phyloP scores from a whole-genome alignment of 2,797 vertebrate species.

The Lindbergichthys nudifrons region DNA sequence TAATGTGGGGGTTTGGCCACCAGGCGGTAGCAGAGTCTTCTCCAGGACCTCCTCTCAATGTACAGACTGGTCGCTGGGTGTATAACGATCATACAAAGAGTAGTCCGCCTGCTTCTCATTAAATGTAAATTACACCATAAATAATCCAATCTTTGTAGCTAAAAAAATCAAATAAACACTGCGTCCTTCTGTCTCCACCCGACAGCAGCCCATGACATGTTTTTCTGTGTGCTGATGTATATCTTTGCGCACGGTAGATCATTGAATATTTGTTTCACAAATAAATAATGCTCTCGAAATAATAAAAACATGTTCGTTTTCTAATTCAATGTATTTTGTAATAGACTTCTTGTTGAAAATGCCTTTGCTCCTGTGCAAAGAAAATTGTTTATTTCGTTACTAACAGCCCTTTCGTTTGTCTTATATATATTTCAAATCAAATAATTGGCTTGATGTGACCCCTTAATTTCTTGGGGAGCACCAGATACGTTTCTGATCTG shows the following conservation, averaged over 20 bases:
- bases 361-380: background rate
- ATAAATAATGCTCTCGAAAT: slow-evolving; percentile 5
- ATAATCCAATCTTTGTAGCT: slow-evolving; percentile 59
- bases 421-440: background rate
- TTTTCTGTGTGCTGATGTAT: slow-evolving; percentile 21
- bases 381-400: background rate
- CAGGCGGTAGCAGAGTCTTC: slow-evolving; percentile 60
- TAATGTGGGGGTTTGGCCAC: slow-evolving; percentile 45
- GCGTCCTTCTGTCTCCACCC: slow-evolving; percentile 19
- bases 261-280: background rate
- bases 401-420: background rate
- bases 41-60: background rate
- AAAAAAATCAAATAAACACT: slow-evolving; percentile 48
- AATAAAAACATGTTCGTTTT: slow-evolving; percentile 2
- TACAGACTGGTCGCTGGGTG: fast-evolving
- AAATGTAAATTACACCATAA: slow-evolving; percentile 57
- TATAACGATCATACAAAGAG: background rate
- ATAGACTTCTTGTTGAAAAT: background rate
- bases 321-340: background rate
- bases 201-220: slow-evolving; percentile 14
- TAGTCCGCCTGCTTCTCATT: slow-evolving; percentile 48
- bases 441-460: background rate
- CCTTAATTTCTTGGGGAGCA: background rate
- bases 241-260: slow-evolving; percentile 17
- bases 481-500: background rate